Conservation (phyloP, 2,113 vertebrate genomes). For the Nothocercus nigrocapillus region DNA sequence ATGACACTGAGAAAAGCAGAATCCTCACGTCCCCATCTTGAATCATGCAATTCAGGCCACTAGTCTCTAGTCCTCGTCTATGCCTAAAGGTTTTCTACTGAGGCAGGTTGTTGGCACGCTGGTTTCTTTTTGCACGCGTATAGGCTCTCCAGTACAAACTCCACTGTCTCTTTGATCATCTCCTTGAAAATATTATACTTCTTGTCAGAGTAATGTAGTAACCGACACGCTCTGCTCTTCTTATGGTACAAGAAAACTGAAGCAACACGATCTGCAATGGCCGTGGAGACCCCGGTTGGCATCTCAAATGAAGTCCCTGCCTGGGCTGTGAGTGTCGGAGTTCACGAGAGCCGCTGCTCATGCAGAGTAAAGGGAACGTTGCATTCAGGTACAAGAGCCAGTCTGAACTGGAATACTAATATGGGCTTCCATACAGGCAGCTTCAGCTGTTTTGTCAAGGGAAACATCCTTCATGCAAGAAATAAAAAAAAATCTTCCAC, state of each 20-base stretch:
- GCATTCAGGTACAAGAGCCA: neutral
- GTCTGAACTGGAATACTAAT: neutral
- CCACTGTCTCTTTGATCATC: neutral
- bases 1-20: neutral
- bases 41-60: neutral
- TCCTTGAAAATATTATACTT: neutral
- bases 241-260: neutral
- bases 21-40: neutral
- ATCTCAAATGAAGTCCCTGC: neutral
- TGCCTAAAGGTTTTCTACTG: neutral
- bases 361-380: neutral
- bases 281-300: neutral
- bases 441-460: neutral
- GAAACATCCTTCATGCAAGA: neutral
- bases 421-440: neutral
- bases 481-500: neutral
- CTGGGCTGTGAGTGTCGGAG: fast-evolving
- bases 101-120: neutral
- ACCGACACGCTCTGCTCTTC: neutral
- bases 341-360: neutral
- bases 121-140: neutral
- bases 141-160: neutral
- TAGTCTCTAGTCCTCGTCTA: neutral
- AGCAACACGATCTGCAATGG: neutral
- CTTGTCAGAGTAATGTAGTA: neutral